Evolutionary conservation across 1,140 invertebrate genomes (phyloP).

Genomic region (Drosophila sucinea): DNA sequence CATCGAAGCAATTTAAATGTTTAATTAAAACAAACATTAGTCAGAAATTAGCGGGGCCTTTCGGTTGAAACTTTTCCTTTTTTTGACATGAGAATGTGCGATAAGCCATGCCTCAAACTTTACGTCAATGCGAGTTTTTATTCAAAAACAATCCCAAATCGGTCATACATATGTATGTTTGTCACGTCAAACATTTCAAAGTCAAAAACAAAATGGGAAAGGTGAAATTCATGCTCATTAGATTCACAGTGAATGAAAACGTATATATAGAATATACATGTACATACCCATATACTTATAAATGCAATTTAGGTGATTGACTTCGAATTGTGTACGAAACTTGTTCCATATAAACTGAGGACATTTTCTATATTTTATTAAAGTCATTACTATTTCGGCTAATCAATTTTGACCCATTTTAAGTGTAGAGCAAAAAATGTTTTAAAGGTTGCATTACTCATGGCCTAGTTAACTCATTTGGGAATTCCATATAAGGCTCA

Average conservation of each 20-base stretch:
- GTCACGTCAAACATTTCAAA: constrained; percentile 53
- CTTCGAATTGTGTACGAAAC: too few species aligned
- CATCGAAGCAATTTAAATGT: constrained; percentile 21
- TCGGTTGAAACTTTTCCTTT: constrained; percentile 19
- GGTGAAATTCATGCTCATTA: constrained; percentile 58
- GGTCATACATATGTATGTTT: constrained; percentile 56
- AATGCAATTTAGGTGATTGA: background rate
- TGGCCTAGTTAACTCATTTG: background rate
- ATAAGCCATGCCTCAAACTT: constrained; percentile 30
- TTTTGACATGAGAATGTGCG: constrained; percentile 25
- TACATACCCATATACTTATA: background rate
- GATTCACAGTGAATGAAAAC: constrained; percentile 19
- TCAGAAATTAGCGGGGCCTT: constrained; percentile 17
- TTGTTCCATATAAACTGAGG: background rate
- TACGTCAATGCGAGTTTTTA: constrained; percentile 32
- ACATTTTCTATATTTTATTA: constrained; percentile 1
- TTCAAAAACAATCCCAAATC: constrained; percentile 48
- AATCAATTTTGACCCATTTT: too few species aligned
- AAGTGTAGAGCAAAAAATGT: background rate
- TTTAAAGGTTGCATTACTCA: background rate
- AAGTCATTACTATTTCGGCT: too few species aligned
- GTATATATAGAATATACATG: background rate
- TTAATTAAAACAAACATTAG: constrained; percentile 22
- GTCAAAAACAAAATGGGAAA: constrained; percentile 35
- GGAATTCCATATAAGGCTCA: background rate